Evolutionary conservation across 2,797 vertebrate genomes (phyloP).

Genomic region (Rousettus madagascariensis): DNA sequence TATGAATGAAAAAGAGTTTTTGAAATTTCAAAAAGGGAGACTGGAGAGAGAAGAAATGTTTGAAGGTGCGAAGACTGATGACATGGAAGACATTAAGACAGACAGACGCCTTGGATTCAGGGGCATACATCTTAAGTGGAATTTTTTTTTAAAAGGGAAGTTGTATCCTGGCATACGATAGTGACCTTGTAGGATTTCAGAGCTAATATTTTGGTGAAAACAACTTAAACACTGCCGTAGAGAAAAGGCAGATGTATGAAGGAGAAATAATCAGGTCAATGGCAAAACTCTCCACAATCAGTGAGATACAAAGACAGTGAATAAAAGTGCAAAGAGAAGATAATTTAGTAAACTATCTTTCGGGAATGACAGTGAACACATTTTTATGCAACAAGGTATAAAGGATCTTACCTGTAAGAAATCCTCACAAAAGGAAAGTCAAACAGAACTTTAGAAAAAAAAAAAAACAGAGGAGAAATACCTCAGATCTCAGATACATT

Average conservation of each 20-base stretch:
- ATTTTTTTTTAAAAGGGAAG: neutral
- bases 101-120: neutral
- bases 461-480: neutral
- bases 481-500: neutral
- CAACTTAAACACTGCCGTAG: neutral
- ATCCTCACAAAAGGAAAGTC: neutral
- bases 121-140: neutral
- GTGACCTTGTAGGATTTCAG: neutral
- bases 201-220: neutral
- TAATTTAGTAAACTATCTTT: neutral
- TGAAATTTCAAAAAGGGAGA: neutral
- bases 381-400: neutral
- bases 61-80: neutral
- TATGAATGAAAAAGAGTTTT: neutral
- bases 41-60: neutral
- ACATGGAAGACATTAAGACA: neutral
- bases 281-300: neutral
- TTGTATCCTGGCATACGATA: neutral
- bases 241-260: neutral
- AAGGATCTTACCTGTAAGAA: neutral
- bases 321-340: neutral
- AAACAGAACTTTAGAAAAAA: neutral
- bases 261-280: neutral
- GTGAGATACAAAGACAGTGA: neutral
- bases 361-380: neutral